Base-by-base conservation (phyloP, 92 coral and sea anemone genomes). In the Chrysogorgia sp. region DNA sequence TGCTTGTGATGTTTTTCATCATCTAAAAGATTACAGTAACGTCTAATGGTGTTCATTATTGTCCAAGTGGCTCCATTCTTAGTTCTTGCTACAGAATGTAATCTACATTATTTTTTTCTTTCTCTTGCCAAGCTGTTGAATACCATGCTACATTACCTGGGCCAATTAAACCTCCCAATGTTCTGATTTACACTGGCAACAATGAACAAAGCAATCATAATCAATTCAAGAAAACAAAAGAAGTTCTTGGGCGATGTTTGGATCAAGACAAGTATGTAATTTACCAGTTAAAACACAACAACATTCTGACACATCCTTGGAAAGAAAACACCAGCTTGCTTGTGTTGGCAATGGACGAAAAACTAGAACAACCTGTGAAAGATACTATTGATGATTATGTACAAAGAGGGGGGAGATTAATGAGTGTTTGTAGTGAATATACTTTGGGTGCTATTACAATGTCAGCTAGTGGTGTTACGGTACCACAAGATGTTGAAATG, bases 211-310 rank as follows among this genome's bases (percentile, higher is more conserved):
- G 82, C 9, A 63, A 65, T 33, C 74, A 57, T 3, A 47, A 31
- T n/a, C 76, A 70, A 66, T 93, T 84, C 59, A 80, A 70, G 34
- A 23, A 30, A 5, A 48, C 90, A 10, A 91, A 71, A 26, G 40
- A 65, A 28, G 47, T 66, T 34, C 77, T 93, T 19, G 13, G 35
- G 9, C 63, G 74, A 34, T 82, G 83, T 40, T 75, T 93, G 40
- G 86, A 87, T 63, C 50, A 86, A 24, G 88, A 93, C 63, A 93
- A 92, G 40, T 93, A 93, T 64, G 91, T 87, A 3, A 83, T 88
- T 28, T 93, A 93, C 79, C 70, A 40, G 58, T 71, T 93, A 35
- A 81, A 91, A 64, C 89, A 83, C 12, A 67, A 82, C 7, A 79
- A 80, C 43, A 52, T 91, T 0, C 50, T 64, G 8, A 76, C 85